Base-by-base conservation (phyloP, 2,888 invertebrate genomes). In the Trachelus troglodyta region DNA sequence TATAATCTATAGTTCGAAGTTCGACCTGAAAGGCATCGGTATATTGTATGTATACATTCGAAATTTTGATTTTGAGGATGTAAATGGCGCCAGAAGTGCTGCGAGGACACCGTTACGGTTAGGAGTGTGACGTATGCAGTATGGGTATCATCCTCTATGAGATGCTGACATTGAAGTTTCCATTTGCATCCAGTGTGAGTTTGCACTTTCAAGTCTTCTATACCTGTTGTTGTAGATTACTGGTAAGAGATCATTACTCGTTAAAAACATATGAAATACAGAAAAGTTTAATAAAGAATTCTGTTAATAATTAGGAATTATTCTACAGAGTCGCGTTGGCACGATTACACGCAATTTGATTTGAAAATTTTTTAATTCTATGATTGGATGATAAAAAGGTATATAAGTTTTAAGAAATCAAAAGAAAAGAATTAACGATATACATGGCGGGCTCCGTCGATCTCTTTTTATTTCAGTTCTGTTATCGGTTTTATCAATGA, bases 41-140 rank as follows among this genome's bases (percentile, higher is more conserved):
- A 9, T 9, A 56, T 6, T 56, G 40, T 56, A 23, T 56, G 40
- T 56, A 6, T 56, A 56, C 40, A 56, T 23, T 23, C 6, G 4
- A 56, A 40, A 40, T 15, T 40, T 40, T 15, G 40, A 37, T 37
- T 35, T 35, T 12, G 35, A 40, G 1, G 15, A 40, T 40, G 89
- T 96, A 96, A 90, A 93, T 96, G 82, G 96, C 96, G 9, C 97
- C 97, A 15, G 97, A 97, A 91, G 91, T 96, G 69, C 96, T 96
- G 87, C 95, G 95, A 90, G 96, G 95, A 56, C 93, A 94, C 90
- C 94, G 95, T 34, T 96, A 96, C 89, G 95, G 95, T 87, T 94
- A 94, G 74, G 96, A 96, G 92, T 95, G 95, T 86, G 97, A 97
- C 87, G 94, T 97, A 76, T 97, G 96, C 96, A 95, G 96, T 3